Evolutionary conservation across 2,888 invertebrate genomes (phyloP).

Genomic region (Scaptomyza cyrtandrae): DNA sequence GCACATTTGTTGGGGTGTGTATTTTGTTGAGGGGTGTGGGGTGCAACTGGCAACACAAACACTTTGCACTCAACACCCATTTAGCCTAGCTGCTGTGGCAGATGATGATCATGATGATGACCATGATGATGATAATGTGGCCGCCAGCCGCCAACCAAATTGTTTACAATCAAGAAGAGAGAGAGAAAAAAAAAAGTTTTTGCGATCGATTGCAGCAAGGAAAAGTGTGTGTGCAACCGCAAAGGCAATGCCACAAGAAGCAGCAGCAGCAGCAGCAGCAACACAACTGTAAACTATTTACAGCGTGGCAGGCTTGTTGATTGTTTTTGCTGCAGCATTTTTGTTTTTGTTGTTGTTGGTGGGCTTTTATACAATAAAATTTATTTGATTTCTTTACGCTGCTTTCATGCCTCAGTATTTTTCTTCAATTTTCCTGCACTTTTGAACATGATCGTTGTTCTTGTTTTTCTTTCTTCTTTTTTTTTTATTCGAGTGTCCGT

Average conservation of each 20-base stretch:
- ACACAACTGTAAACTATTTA: slow-evolving; percentile 75
- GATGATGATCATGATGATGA: slow-evolving; percentile 45
- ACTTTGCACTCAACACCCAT: slow-evolving; percentile 80
- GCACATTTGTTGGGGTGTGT: slow-evolving; percentile 16
- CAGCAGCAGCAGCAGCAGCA: slow-evolving; percentile 25
- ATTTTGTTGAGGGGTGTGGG: slow-evolving; percentile 6
- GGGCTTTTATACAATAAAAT: slow-evolving; percentile 76
- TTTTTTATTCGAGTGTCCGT: slow-evolving; percentile 8
- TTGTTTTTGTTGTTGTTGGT: slow-evolving; percentile 14
- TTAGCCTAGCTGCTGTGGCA: slow-evolving; percentile 65
- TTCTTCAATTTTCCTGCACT: slow-evolving; percentile 77
- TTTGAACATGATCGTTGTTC: slow-evolving; percentile 64
- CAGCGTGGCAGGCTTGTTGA: slow-evolving; percentile 69
- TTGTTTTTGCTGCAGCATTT: slow-evolving; percentile 66
- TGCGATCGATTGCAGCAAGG: slow-evolving; percentile 75
- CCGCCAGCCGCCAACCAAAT: slow-evolving; percentile 73
- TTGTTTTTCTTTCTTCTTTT: slow-evolving; percentile 34
- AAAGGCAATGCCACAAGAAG: slow-evolving; percentile 45
- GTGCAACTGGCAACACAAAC: slow-evolving; percentile 57
- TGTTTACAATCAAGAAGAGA: slow-evolving; percentile 71
- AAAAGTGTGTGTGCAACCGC: slow-evolving; percentile 71
- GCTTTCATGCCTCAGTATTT: slow-evolving; percentile 77
- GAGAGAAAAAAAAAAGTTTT: slow-evolving; percentile 47
- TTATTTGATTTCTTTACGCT: slow-evolving; percentile 77
- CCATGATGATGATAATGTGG: slow-evolving; percentile 58